Evolutionary conservation across 2,888 invertebrate genomes (phyloP), one percentile per base, ranked within the genome.

Genomic region (Oconnorella tubifera): DNA sequence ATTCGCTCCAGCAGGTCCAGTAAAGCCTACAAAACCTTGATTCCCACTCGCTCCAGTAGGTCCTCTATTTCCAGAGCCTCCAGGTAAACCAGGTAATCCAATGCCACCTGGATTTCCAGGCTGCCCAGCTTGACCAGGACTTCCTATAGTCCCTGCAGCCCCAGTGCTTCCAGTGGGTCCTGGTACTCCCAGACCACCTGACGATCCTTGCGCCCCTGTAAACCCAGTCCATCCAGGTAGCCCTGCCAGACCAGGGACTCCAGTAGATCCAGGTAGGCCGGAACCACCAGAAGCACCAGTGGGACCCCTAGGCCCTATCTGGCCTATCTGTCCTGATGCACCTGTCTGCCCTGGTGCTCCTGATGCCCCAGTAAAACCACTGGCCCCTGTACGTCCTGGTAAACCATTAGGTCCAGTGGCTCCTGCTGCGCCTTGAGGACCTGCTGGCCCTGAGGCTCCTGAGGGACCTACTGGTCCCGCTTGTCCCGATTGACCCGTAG

Each of bases 31-130:
- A 28, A 48, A 49, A 4, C 63, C 63, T 23, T 56, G 23, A 4
- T 28, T n/a, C 51, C 63, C 63, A 29, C 19, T 29, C 27, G 57
- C 29, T 4, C 63, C 63, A 28, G 27, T 23, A 14, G 57, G 2
- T 10, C 53, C 55, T 23, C 23, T 6, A 6, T 10, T 14, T 19
- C 40, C 40, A 10, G 40, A 10, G 10, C 10, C 40, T 19, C 40
- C 40, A 19, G 53, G 10, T 27, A 56, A 50, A 33, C 69, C 69
- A 49, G 56, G 28, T 14, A 48, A 6, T n/a, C 69, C 69, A 29
- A 25, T 80, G 25, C 49, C 19, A 51, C 69, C 69, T 28, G 50
- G 62, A n/a, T 69, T 65, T 56, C 75, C 75, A 62, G 33, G 59
- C 29, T 19, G 32, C n/a, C 77, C 73, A 4, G 65, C 61, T 6